These are phyloP conservation scores for Thymelicus sylvestris DNA, from an alignment of 2,888 invertebrate species.

Conservation along the genomic window DNA sequence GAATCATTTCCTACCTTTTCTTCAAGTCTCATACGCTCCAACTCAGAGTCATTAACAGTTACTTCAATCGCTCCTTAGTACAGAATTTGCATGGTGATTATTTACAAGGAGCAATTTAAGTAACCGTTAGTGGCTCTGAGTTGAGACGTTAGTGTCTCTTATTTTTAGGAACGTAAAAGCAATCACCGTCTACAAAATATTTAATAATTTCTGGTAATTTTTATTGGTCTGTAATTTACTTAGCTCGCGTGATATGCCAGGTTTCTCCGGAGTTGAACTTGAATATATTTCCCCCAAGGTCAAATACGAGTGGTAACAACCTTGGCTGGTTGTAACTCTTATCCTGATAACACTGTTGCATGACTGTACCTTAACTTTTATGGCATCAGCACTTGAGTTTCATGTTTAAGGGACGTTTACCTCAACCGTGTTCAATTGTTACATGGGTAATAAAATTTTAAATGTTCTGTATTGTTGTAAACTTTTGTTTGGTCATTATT, in stretches of 20 bases:
- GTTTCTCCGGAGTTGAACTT: conserved; percentile 45
- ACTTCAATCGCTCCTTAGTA: no score
- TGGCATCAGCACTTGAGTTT: conserved; percentile 21
- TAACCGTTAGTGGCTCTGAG: no score
- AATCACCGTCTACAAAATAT: not conserved
- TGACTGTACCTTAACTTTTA: conserved; percentile 31
- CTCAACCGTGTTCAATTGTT: conserved; percentile 9
- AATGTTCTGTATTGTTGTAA: no score
- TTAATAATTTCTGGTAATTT: conserved; percentile 8
- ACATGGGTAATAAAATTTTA: not conserved
- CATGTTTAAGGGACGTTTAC: conserved; percentile 31
- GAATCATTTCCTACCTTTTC: no score
- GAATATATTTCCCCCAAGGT: conserved; percentile 53
- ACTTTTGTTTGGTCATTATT: no score
- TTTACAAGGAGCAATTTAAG: no score
- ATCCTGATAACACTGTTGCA: conserved; percentile 39
- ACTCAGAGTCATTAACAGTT: no score
- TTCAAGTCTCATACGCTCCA: not conserved
- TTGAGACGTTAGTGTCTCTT: not conserved
- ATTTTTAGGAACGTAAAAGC: not conserved
- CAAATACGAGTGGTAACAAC: conserved; percentile 48
- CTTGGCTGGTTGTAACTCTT: conserved; percentile 43
- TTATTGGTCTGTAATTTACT: conserved; percentile 18
- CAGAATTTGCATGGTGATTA: no score
- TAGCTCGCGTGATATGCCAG: conserved; percentile 57